Evolutionary conservation across 2,797 vertebrate species (phyloP).

Genomic region (Acomys russatus): DNA sequence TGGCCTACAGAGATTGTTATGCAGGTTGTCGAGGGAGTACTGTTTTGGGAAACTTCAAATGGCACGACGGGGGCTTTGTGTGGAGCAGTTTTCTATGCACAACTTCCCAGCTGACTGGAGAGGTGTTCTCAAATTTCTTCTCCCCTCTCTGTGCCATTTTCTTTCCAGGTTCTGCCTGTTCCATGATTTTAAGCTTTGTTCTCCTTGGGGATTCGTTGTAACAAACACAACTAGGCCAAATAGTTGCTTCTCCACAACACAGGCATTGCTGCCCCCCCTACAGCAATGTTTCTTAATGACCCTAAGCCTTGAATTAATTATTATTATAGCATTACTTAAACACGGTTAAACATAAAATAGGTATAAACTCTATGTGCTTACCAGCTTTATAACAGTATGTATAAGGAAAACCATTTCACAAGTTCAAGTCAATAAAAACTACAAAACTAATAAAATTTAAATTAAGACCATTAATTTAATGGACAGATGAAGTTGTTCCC

Average conservation of each 20-base stretch:
- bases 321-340: slow-evolving; percentile 78
- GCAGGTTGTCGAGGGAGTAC: not conserved
- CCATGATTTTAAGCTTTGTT: slow-evolving; percentile 44
- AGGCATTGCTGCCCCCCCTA: no score
- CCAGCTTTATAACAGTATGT: slow-evolving; percentile 58
- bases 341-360: slow-evolving; percentile 70
- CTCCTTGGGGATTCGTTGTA: slow-evolving; percentile 55
- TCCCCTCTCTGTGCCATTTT: not conserved
- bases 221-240: slow-evolving; percentile 17
- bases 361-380: slow-evolving; percentile 64
- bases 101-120: slow-evolving; percentile 52
- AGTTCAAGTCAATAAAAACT: slow-evolving; percentile 76
- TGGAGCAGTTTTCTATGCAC: not conserved
- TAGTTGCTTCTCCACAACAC: not conserved
- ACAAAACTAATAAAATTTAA: slow-evolving; percentile 79
- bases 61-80: not conserved
- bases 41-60: slow-evolving; percentile 60
- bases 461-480: slow-evolving; percentile 79
- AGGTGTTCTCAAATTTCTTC: slow-evolving; percentile 51
- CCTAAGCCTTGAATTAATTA: slow-evolving; percentile 74
- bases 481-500: slow-evolving; percentile 72
- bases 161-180: slow-evolving; percentile 9
- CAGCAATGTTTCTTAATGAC: slow-evolving; percentile 66
- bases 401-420: slow-evolving; percentile 74
- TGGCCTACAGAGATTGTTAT: not conserved